These are phyloP conservation scores for Sacculina carcini DNA, from an alignment of 2,888 invertebrate species.

Conservation along the genomic window DNA sequence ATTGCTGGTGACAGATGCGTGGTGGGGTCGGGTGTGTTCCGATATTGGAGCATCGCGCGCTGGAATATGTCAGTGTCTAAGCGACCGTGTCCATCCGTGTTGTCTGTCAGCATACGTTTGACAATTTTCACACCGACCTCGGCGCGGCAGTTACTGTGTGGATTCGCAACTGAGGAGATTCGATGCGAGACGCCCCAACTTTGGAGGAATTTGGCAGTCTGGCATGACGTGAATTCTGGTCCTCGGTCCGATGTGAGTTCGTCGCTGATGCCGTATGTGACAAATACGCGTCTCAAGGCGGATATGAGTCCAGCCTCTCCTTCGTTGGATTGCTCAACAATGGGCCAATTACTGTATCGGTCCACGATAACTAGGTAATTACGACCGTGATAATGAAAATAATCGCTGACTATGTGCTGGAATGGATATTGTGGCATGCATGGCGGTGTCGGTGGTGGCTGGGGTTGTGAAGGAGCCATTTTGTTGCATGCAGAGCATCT, in stretches of 20 bases:
- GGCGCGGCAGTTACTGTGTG: slow-evolving; percentile 7
- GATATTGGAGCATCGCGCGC: too few relatives aligned
- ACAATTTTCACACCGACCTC: slow-evolving; percentile 6
- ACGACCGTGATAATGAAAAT: background rate
- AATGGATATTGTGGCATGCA: slow-evolving; percentile 1
- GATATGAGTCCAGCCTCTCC: slow-evolving; percentile 1
- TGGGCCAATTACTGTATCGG: slow-evolving; percentile 5
- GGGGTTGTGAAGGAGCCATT: slow-evolving; percentile 7
- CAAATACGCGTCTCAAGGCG: background rate
- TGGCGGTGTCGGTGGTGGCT: slow-evolving; percentile 4
- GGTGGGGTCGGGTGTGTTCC: too few relatives aligned
- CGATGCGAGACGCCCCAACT: slow-evolving; percentile 4
- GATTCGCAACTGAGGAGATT: slow-evolving; percentile 4
- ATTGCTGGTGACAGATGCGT: too few relatives aligned
- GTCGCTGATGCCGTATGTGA: slow-evolving; percentile 2
- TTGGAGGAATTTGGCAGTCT: background rate
- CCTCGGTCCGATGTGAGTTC: slow-evolving; percentile 7
- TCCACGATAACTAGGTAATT: slow-evolving; percentile 7
- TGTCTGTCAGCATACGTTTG: slow-evolving; percentile 5
- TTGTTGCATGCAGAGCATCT: slow-evolving; percentile 1
- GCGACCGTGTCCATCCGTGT: background rate
- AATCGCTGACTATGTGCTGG: slow-evolving; percentile 4
- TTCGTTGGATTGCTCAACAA: background rate
- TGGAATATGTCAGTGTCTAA: slow-evolving; percentile 7
- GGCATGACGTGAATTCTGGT: slow-evolving; percentile 3